Conservation (phyloP, 2,797 vertebrate genomes). For the Scomberomorus guttatus region DNA sequence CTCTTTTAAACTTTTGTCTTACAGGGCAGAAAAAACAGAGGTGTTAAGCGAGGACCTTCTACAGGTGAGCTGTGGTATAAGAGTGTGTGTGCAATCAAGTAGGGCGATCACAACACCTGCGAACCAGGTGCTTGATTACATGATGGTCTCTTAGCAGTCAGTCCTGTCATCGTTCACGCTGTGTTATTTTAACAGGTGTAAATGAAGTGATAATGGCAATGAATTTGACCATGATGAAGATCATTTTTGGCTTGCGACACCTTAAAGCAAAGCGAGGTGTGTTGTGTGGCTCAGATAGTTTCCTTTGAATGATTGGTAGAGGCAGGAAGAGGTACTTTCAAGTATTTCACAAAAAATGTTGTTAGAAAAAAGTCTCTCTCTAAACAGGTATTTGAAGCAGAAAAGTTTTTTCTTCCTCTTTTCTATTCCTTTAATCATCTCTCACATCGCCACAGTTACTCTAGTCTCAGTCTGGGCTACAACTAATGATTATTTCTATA, state of each 20-base stretch:
- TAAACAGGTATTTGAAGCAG: background rate
- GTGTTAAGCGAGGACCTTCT: slow-evolving; percentile 96
- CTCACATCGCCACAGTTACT: too few species aligned
- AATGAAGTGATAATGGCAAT: slow-evolving; percentile 37
- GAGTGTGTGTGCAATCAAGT: background rate
- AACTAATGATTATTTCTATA: background rate
- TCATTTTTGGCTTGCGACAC: background rate
- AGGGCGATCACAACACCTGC: background rate
- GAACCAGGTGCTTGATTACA: slow-evolving; percentile 19
- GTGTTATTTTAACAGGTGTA: slow-evolving; percentile 26
- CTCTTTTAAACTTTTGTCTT: slow-evolving; percentile 45
- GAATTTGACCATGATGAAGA: background rate
- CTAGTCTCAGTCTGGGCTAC: background rate
- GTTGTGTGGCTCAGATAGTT: background rate
- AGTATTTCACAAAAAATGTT: background rate
- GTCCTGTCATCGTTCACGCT: slow-evolving; percentile 13
- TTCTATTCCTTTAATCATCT: too few species aligned
- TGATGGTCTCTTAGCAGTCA: slow-evolving; percentile 14
- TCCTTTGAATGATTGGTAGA: background rate
- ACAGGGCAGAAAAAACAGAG: slow-evolving; percentile 96
- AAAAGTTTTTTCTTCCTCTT: too few species aligned
- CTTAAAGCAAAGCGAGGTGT: background rate
- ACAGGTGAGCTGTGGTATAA: slow-evolving; percentile 86
- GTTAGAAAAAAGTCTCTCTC: background rate
- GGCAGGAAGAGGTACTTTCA: background rate